phyloP scores from a whole-genome alignment of 2,888 invertebrate genomes.

The Miltochrista miniata region DNA sequence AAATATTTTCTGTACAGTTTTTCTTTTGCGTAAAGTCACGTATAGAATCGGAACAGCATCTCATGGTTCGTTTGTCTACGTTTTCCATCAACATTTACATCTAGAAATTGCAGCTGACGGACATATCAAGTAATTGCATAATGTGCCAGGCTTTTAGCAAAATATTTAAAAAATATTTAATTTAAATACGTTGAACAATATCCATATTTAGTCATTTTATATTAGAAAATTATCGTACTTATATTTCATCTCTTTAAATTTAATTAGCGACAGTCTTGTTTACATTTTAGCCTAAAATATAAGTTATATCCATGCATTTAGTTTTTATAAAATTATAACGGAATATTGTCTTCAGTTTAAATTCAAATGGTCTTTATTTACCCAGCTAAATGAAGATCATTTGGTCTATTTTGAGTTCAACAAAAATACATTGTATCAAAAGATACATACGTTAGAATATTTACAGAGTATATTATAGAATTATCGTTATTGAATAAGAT shows the following conservation, averaged over 20 bases:
- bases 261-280: background rate
- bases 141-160: slow-evolving; percentile 36
- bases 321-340: background rate
- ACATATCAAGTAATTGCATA: slow-evolving; percentile 58
- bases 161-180: slow-evolving; percentile 37
- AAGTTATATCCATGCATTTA: background rate
- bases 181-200: slow-evolving; percentile 53
- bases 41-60: no score
- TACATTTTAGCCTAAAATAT: background rate
- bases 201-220: slow-evolving; percentile 43
- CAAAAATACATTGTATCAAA: slow-evolving; percentile 34
- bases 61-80: no score
- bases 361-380: slow-evolving; percentile 69
- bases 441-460: slow-evolving; percentile 48
- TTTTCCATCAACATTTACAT: slow-evolving; percentile 14
- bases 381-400: slow-evolving; percentile 76
- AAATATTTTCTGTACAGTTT: no score
- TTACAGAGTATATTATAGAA: slow-evolving; percentile 62
- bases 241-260: background rate
- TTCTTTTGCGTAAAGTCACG: no score
- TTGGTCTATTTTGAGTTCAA: slow-evolving; percentile 47
- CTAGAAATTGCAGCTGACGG: slow-evolving; percentile 34
- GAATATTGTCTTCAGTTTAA: background rate
- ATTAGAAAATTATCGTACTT: background rate
- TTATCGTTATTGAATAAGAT: slow-evolving; percentile 60